phyloP scores from a whole-genome alignment of 2,888 invertebrate species.

The Drosophila antonietae region DNA sequence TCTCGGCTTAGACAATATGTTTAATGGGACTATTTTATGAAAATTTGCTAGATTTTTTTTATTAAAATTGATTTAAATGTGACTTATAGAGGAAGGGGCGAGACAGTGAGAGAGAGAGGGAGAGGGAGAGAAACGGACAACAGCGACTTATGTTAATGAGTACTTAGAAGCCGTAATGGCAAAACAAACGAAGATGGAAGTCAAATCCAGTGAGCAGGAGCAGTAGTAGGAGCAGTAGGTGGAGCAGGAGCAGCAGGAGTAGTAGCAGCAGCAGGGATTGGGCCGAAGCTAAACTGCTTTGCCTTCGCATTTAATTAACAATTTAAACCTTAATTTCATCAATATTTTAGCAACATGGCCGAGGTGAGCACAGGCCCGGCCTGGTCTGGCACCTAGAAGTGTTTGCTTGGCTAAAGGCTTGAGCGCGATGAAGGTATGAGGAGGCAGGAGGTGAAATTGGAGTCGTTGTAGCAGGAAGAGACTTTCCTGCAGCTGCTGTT shows the following conservation, averaged over 20 bases:
- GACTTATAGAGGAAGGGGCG: slow-evolving; percentile 26
- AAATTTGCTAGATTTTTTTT: slow-evolving; percentile 40
- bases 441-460: neutral
- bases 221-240: neutral
- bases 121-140: neutral
- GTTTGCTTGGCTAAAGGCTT: slow-evolving; percentile 11
- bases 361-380: neutral
- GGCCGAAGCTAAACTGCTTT: slow-evolving; percentile 15
- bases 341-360: slow-evolving; percentile 58
- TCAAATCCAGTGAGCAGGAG: neutral
- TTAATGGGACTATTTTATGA: slow-evolving; percentile 41
- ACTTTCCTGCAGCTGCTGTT: neutral
- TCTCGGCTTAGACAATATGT: slow-evolving; percentile 52
- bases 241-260: neutral
- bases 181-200: slow-evolving; percentile 31
- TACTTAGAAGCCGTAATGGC: slow-evolving; percentile 67
- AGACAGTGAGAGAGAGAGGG: neutral
- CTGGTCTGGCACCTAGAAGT: too few species aligned
- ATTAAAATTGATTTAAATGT: slow-evolving; percentile 78
- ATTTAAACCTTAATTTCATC: slow-evolving; percentile 71
- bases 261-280: neutral
- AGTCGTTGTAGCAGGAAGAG: neutral
- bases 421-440: neutral
- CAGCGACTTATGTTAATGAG: slow-evolving; percentile 73
- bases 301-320: slow-evolving; percentile 71